Conservation (phyloP, 2,888 invertebrate species). For the Perizoma flavofasciatum region DNA sequence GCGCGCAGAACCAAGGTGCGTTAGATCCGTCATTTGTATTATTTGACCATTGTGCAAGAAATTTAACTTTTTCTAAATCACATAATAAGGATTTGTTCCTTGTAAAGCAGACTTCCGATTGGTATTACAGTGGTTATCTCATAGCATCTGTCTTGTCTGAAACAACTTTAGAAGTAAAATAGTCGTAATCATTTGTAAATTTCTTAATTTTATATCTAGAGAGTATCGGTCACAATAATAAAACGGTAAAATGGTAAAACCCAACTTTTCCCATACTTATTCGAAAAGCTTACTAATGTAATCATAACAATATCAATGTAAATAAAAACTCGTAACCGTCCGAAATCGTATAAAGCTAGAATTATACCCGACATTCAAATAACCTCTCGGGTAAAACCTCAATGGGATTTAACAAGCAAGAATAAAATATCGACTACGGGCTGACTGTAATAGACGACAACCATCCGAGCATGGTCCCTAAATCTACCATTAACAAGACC, state of each 20-base stretch:
- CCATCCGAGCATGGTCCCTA: conserved; percentile 43
- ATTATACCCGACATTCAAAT: conserved; percentile 50
- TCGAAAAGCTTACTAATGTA: conserved; percentile 27
- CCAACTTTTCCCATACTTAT: conserved; percentile 18
- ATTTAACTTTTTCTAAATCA: conserved; percentile 44
- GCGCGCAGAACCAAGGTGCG: conserved; percentile 53
- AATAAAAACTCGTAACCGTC: conserved; percentile 33
- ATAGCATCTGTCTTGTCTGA: too few relatives aligned
- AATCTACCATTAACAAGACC: conserved; percentile 14
- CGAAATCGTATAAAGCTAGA: conserved; percentile 37
- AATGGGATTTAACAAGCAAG: conserved; percentile 75
- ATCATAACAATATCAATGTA: conserved; percentile 33
- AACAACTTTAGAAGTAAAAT: too few relatives aligned
- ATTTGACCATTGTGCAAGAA: conserved; percentile 49
- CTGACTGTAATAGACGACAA: conserved; percentile 48
- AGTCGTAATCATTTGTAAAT: too few relatives aligned
- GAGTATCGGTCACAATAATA: conserved; percentile 8
- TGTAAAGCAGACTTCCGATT: background rate
- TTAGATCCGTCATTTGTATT: conserved; percentile 33
- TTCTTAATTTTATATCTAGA: too few relatives aligned
- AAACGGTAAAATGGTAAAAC: conserved; percentile 16
- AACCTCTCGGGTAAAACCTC: conserved; percentile 65
- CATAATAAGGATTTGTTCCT: conserved; percentile 32
- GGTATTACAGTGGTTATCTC: too few relatives aligned
- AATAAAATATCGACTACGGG: conserved; percentile 75